These are phyloP conservation scores for Terrapene triunguis DNA, from an alignment of 2,113 vertebrate genomes.

Conservation along the genomic window DNA sequence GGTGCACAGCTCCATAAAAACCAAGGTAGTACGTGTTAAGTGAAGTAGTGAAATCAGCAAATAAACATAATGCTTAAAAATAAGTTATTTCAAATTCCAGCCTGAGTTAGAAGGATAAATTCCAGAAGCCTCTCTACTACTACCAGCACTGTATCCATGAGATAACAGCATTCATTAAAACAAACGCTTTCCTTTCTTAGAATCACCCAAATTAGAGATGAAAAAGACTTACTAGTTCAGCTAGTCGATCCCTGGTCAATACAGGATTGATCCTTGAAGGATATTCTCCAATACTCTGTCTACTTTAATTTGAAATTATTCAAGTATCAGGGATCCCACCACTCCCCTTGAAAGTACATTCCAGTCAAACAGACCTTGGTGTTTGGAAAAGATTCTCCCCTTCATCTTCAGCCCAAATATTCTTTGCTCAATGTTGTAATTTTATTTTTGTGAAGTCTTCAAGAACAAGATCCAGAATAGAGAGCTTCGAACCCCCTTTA, in stretches of 20 bases:
- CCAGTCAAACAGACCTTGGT: slow-evolving; percentile 3
- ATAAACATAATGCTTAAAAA: not conserved
- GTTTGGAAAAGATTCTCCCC: not conserved
- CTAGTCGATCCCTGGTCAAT: slow-evolving; percentile 2
- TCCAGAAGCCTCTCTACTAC: not conserved
- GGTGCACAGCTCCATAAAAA: not conserved
- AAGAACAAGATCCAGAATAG: not conserved
- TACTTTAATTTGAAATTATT: slow-evolving; percentile 21
- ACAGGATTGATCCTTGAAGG: slow-evolving; percentile 10
- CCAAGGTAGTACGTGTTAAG: not conserved
- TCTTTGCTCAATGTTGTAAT: not conserved
- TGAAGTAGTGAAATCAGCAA: not conserved
- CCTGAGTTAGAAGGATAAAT: not conserved
- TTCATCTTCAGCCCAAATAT: slow-evolving; percentile 16
- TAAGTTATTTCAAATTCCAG: not conserved
- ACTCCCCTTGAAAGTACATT: slow-evolving; percentile 13
- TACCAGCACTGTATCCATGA: not conserved
- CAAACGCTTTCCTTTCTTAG: not conserved
- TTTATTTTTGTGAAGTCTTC: not conserved
- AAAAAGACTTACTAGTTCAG: slow-evolving; percentile 8
- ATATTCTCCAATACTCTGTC: not conserved
- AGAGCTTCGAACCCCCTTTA: fast-evolving
- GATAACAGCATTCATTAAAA: not conserved
- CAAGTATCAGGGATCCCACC: not conserved
- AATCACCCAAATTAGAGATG: slow-evolving; percentile 4